phyloP scores from a whole-genome alignment of 2,888 invertebrate species.

The Pinctada fucata region DNA sequence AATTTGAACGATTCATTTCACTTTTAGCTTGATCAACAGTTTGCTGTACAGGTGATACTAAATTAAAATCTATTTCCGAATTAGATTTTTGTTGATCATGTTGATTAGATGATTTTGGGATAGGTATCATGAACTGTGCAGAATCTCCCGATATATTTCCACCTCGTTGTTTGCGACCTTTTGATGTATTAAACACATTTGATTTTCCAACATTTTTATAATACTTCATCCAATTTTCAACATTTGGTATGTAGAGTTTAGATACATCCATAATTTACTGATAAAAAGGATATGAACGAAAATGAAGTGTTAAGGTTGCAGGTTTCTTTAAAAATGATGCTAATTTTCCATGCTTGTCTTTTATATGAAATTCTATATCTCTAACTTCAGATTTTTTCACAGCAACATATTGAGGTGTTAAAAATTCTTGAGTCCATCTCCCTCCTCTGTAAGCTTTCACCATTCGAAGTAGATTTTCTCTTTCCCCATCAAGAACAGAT shows the following conservation, averaged over 20 bases:
- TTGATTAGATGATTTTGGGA: not conserved
- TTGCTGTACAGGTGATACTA: constrained; percentile 26
- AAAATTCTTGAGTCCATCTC: constrained; percentile 4
- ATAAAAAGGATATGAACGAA: constrained; percentile 28
- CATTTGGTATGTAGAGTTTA: constrained; percentile 50
- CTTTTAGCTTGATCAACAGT: constrained; percentile 19
- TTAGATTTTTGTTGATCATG: not conserved
- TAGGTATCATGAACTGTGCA: constrained; percentile 10
- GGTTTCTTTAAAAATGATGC: constrained; percentile 2
- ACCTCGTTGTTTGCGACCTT: constrained; percentile 8
- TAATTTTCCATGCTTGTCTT: too few relatives aligned
- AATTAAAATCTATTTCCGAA: not conserved
- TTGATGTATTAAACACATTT: not conserved
- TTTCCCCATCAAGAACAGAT: constrained; percentile 21
- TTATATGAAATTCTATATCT: not conserved
- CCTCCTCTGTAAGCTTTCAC: too few relatives aligned
- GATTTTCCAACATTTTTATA: constrained; percentile 4
- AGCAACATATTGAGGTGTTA: constrained; percentile 17
- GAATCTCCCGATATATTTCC: not conserved
- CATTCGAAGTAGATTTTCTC: too few relatives aligned
- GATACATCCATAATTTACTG: constrained; percentile 12
- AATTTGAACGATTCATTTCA: not conserved
- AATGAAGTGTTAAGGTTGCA: constrained; percentile 32
- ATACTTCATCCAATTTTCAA: constrained; percentile 41
- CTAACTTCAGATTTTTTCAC: constrained; percentile 23